phyloP scores from a whole-genome alignment of 1,140 invertebrate genomes.

The Spodoptera frugiperda region DNA sequence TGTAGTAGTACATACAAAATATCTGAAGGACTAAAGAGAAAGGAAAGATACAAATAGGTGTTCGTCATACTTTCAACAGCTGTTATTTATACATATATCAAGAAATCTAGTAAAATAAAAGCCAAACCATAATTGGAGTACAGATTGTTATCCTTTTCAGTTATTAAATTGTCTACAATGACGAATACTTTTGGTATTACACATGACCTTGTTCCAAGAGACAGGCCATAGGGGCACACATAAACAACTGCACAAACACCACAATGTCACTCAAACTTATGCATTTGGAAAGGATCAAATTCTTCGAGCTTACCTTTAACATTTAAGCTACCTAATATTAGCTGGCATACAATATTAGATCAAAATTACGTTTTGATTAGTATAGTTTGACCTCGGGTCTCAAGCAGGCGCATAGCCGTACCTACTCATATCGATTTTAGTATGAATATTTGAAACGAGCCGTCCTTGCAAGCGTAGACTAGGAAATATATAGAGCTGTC shows the following conservation, averaged over 20 bases:
- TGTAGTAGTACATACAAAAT: too few species aligned
- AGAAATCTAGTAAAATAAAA: too few species aligned
- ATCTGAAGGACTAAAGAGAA: too few species aligned
- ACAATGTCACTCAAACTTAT: slow-evolving; percentile 23
- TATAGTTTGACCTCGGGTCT: slow-evolving; percentile 65
- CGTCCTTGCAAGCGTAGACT: slow-evolving; percentile 71
- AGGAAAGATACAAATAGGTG: too few species aligned
- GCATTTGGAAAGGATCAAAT: slow-evolving; percentile 52
- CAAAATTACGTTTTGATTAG: slow-evolving; percentile 78
- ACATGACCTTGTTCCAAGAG: neutral
- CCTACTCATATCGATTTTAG: slow-evolving; percentile 75
- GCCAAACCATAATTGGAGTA: too few species aligned
- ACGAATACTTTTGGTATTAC: too few species aligned
- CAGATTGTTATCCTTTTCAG: too few species aligned
- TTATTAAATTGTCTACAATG: too few species aligned
- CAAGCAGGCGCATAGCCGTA: slow-evolving; percentile 66
- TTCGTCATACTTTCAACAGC: too few species aligned
- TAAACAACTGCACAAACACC: neutral
- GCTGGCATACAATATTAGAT: slow-evolving; percentile 73
- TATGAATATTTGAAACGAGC: slow-evolving; percentile 81
- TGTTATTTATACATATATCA: too few species aligned
- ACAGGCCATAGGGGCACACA: neutral
- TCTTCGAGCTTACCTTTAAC: slow-evolving; percentile 62
- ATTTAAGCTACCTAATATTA: slow-evolving; percentile 64
- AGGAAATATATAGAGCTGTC: slow-evolving; percentile 49